phyloP scores from a whole-genome alignment of 1,140 invertebrate species.

The Sitodiplosis mosellana region DNA sequence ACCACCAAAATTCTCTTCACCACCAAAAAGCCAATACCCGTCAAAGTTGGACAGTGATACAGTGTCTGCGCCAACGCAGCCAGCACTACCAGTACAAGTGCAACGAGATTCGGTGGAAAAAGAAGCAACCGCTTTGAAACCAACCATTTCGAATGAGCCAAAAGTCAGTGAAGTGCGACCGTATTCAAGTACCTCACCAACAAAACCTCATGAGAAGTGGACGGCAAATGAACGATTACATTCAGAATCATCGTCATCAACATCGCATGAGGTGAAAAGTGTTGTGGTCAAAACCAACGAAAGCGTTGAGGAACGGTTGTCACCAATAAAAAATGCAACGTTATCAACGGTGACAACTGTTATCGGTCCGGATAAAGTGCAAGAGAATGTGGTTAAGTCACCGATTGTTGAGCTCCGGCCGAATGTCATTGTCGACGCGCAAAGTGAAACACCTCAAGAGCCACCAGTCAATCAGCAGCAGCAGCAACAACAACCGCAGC shows the following conservation, averaged over 20 bases:
- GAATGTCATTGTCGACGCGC: slow-evolving; percentile 2
- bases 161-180: no score
- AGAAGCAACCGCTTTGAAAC: no score
- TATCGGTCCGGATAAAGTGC: neutral
- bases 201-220: no score
- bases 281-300: neutral
- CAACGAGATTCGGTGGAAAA: neutral
- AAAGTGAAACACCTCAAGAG: no score
- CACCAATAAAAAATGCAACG: neutral
- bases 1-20: neutral
- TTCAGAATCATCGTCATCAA: no score
- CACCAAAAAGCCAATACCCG: neutral
- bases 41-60: neutral
- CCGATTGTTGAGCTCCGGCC: neutral
- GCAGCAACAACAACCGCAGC: no score
- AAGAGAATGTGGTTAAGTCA: neutral
- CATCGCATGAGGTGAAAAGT: neutral
- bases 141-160: no score
- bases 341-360: neutral
- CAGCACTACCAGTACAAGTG: neutral
- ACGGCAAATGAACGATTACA: no score
- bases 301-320: neutral
- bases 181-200: no score
- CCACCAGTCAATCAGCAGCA: no score
- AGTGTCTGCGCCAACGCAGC: neutral